A percentile compares a stretch with the other conserved stretches of the same genome.
Conservation (phyloP, 2,888 invertebrate species). For the Callosobruchus maculatus region DNA sequence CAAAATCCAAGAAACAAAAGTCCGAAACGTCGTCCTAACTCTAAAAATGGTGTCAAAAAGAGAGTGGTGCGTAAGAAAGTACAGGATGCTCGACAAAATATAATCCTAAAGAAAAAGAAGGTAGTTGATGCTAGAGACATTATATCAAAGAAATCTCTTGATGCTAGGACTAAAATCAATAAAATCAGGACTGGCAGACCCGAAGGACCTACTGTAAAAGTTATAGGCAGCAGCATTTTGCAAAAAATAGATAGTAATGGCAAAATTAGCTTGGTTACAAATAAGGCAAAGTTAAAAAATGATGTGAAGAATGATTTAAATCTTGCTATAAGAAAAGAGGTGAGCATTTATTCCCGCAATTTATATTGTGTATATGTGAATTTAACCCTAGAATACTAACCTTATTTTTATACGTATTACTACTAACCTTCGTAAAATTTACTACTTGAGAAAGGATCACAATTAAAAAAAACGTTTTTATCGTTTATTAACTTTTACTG, state of each 20-base stretch:
- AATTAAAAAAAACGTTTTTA: too few relatives aligned
- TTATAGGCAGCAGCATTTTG: constrained; percentile 49
- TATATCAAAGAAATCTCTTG: constrained; percentile 70
- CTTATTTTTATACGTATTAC: too few relatives aligned
- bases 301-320: constrained; percentile 45
- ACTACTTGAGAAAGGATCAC: too few relatives aligned
- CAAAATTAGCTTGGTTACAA: constrained; percentile 53
- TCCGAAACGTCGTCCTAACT: too few relatives aligned
- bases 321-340: background rate
- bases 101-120: constrained; percentile 72
- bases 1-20: constrained; percentile 12
- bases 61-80: constrained; percentile 33
- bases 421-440: too few relatives aligned
- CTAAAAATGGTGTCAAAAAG: constrained; percentile 18
- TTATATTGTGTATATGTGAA: too few relatives aligned
- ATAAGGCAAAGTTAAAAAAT: constrained; percentile 41
- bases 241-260: constrained; percentile 54
- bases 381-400: too few relatives aligned
- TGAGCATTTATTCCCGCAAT: background rate
- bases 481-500: too few relatives aligned
- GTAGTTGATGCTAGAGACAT: constrained; percentile 79
- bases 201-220: constrained; percentile 37
- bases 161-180: constrained; percentile 70
- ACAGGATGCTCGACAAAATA: constrained; percentile 72
- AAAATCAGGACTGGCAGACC: constrained; percentile 54